These are phyloP conservation scores for Macropis europaea DNA, from an alignment of 2,888 invertebrate genomes.

Conservation along the genomic window DNA sequence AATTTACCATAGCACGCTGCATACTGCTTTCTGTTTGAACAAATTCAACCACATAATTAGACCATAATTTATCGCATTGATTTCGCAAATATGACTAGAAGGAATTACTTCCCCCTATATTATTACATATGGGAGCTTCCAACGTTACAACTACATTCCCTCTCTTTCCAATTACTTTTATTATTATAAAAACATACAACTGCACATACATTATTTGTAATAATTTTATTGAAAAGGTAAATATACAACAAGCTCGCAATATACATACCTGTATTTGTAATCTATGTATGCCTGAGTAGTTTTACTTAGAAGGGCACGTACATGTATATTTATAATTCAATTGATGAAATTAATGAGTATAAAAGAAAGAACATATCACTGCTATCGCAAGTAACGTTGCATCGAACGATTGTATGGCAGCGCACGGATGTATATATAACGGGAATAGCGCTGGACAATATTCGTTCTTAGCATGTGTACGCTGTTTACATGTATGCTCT, in stretches of 20 bases:
- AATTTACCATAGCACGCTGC: constrained; percentile 80
- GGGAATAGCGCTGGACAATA: too few relatives aligned
- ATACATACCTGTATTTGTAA: background rate
- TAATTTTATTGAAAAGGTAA: background rate
- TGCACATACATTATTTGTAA: background rate
- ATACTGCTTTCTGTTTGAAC: constrained; percentile 61
- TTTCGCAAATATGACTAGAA: background rate
- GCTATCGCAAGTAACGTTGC: background rate
- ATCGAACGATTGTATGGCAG: too few relatives aligned
- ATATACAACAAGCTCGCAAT: background rate
- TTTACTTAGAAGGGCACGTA: background rate
- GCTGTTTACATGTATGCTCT: too few relatives aligned
- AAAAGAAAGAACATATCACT: background rate
- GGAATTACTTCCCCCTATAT: background rate
- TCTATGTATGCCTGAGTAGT: background rate
- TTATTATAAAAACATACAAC: background rate
- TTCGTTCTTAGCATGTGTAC: too few relatives aligned
- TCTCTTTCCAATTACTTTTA: background rate
- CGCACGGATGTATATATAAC: too few relatives aligned
- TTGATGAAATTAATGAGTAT: background rate
- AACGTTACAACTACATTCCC: background rate
- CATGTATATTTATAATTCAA: background rate
- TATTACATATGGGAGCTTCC: background rate
- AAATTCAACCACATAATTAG: background rate
- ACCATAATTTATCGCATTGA: background rate